Evolutionary conservation across 2,888 invertebrate genomes (phyloP).

Genomic region (Cantharis nigra): DNA sequence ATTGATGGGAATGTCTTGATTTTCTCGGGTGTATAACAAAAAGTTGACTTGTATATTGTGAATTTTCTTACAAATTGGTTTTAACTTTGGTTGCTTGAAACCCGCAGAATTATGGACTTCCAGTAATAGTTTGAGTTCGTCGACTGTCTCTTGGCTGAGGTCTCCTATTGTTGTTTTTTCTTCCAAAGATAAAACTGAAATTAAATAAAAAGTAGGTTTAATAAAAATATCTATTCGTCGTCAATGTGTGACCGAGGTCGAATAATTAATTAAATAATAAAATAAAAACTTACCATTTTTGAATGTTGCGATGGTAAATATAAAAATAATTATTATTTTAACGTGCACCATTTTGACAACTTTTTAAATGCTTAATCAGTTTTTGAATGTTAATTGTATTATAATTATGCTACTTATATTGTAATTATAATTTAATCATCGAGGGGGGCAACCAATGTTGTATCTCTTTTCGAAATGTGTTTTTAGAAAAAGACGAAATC

Average conservation of each 20-base stretch:
- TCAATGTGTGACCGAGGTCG: no score
- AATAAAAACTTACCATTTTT: background rate
- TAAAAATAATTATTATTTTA: background rate
- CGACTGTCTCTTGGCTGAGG: background rate
- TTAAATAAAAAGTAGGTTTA: background rate
- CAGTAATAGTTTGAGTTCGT: background rate
- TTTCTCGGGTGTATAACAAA: background rate
- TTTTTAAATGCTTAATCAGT: background rate
- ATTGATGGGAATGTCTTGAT: background rate
- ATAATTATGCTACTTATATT: background rate
- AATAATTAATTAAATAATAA: background rate
- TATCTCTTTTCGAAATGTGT: background rate
- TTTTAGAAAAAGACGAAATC: background rate
- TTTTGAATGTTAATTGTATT: background rate
- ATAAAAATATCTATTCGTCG: no score
- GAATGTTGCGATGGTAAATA: background rate
- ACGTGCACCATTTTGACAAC: background rate
- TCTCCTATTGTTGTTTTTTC: background rate
- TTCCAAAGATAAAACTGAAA: background rate
- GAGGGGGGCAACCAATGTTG: background rate
- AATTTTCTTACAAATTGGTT: background rate
- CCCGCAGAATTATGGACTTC: no score
- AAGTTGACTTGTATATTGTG: background rate
- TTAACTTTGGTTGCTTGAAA: background rate
- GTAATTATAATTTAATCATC: background rate